Base-by-base conservation (phyloP, 1,140 invertebrate genomes). In the Nymphalis io region DNA sequence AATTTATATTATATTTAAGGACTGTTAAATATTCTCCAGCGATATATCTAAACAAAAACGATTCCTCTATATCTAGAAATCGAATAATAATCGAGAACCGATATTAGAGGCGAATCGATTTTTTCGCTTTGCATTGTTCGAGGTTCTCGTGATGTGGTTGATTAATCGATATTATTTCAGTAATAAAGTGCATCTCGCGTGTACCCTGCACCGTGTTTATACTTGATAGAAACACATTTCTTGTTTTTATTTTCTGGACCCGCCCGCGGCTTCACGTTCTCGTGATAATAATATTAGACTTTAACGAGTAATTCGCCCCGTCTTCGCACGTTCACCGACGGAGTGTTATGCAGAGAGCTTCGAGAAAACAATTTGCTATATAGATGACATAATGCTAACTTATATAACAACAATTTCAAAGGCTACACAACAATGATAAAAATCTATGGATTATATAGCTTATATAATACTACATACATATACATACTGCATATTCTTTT, bases 151-250 rank as follows among this genome's bases (percentile, higher is more conserved):
- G 77, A 77, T 76, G 75, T 63, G 68, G 71, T 82, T 85, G 84
- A 86, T 86, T 84, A 86, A 86, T 86, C 81, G 80, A 81, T 78
- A 81, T 79, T 76, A 79, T 72, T 72, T 73, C 65, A 68, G 60
- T 60, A 79, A 78, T 79, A 81, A 77, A 79, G 68, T 77, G 62
- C 72, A 60, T 48, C 38, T 68, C 65, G 65, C 57, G 55, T 67
- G 61, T n/a, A n/a, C n/a, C n/a, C 57, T 55, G 38, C n/a, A 39
- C 23, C 39, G 21, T 38, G 66, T 68, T 68, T 61, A 61, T 68
- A 68, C 20, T 61, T 69, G 38, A 71, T 71, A 71, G 63, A 64
- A 63, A 59, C 44, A 40, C 69, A 63, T 63, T 63, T 64, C 21
- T 55, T 55, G 20, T 23, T 66, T 66, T 66, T 59, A 55, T 55